phyloP scores from a whole-genome alignment of 2,888 invertebrate species.

The Malachius bipustulatus region DNA sequence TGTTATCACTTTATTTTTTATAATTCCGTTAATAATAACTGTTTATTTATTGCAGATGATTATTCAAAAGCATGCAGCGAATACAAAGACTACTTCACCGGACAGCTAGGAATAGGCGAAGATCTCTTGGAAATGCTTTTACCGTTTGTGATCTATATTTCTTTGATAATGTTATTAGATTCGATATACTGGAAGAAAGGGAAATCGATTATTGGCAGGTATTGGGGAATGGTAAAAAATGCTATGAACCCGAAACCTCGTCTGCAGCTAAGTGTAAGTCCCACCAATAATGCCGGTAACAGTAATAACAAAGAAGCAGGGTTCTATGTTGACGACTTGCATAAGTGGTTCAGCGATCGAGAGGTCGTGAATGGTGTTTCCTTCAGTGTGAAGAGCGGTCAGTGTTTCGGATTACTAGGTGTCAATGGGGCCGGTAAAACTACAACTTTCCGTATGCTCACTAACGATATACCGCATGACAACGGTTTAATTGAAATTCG shows the following conservation, averaged over 20 bases:
- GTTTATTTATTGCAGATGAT: too few species aligned
- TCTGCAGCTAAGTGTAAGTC: background rate
- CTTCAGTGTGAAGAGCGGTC: conserved; percentile 55
- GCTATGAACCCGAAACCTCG: conserved; percentile 4
- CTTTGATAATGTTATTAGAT: conserved; percentile 2
- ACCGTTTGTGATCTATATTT: background rate
- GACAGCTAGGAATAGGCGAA: conserved; percentile 16
- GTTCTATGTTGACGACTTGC: conserved; percentile 19
- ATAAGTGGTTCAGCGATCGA: conserved; percentile 37
- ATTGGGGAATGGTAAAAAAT: background rate
- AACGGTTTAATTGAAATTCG: too few species aligned
- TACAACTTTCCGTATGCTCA: conserved; percentile 74
- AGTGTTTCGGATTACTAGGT: conserved; percentile 74
- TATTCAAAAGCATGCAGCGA: conserved; percentile 18
- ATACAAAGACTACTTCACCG: conserved; percentile 20
- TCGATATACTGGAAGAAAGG: background rate
- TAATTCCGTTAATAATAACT: too few species aligned
- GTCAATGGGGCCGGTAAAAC: conserved; percentile 85
- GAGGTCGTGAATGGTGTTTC: conserved; percentile 41
- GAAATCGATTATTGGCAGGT: background rate
- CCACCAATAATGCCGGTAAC: conserved; percentile 4
- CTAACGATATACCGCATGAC: conserved; percentile 47
- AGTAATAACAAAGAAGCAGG: conserved; percentile 11
- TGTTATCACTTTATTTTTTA: conserved; percentile 9
- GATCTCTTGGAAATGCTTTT: conserved; percentile 12